phyloP scores from a whole-genome alignment of 2,113 vertebrate species.

The Pithys albifrons region DNA sequence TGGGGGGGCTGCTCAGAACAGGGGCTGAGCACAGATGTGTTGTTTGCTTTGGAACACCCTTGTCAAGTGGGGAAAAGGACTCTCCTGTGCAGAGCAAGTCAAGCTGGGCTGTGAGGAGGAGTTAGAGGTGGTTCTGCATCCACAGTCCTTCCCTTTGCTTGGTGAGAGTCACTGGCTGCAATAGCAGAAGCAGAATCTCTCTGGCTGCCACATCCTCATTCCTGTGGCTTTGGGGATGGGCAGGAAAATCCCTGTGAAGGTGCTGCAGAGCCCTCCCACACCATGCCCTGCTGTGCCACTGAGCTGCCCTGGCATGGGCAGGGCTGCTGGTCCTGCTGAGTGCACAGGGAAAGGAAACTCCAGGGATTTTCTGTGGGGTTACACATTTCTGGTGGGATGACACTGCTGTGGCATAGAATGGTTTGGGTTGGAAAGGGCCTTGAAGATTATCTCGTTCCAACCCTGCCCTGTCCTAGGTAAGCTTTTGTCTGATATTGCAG shows the following conservation, averaged over 20 bases:
- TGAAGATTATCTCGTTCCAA: not conserved
- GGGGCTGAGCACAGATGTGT: fast-evolving
- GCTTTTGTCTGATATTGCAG: not conserved
- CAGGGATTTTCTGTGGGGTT: not conserved
- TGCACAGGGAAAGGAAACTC: not conserved
- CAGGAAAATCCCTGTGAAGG: fast-evolving
- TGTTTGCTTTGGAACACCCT: fast-evolving
- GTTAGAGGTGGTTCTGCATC: not conserved
- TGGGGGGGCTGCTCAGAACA: not conserved
- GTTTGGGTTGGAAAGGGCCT: not conserved
- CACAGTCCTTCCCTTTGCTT: not conserved
- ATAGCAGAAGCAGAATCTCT: not conserved
- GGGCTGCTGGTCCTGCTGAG: not conserved
- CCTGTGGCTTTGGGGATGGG: not conserved
- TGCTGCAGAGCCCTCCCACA: not conserved
- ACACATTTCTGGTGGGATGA: not conserved
- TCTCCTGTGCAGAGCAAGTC: not conserved
- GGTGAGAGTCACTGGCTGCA: not conserved
- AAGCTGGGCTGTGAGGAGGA: not conserved
- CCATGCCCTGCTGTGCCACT: not conserved
- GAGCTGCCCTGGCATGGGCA: not conserved
- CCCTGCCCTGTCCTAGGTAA: not conserved
- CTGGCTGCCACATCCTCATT: fast-evolving
- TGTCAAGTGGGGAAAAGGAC: not conserved
- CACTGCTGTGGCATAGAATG: too few species aligned